Percentiles rank a stretch among this genome's conserved stretches.
Conservation (phyloP, 2,797 vertebrate genomes). For the Oophaga sylvatica region DNA sequence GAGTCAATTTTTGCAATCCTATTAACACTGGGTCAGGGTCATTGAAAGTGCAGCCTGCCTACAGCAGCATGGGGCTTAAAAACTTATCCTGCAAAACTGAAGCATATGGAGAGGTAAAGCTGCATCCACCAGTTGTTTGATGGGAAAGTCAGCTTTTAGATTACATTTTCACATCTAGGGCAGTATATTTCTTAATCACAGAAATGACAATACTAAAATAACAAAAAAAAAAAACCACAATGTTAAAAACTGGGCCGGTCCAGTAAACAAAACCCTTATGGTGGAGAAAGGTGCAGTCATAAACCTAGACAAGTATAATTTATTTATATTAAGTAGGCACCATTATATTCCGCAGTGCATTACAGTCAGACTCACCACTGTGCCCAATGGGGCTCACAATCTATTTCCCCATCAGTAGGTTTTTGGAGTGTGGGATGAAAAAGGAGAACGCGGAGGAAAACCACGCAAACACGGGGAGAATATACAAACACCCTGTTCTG, state of each 20-base stretch:
- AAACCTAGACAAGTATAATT: too few species aligned
- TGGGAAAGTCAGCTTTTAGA: not conserved
- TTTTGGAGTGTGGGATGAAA: too few species aligned
- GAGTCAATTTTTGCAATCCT: constrained; percentile 73
- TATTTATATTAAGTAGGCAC: too few species aligned
- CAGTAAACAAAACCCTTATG: not conserved
- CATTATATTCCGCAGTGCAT: too few species aligned
- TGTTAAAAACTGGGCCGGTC: not conserved
- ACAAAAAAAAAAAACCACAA: not conserved
- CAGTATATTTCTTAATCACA: not conserved
- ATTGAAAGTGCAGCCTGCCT: constrained; percentile 68
- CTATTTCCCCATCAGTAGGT: too few species aligned
- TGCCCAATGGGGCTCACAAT: too few species aligned
- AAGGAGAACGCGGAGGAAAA: too few species aligned
- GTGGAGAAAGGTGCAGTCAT: not conserved
- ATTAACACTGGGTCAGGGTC: constrained; percentile 72
- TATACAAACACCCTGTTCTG: too few species aligned
- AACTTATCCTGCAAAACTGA: constrained; percentile 7
- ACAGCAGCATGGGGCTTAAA: constrained; percentile 66
- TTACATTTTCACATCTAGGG: not conserved
- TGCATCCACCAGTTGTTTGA: not conserved
- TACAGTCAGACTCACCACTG: too few species aligned
- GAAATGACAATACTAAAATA: too few species aligned
- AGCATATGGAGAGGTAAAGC: not conserved
- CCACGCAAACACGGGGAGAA: too few species aligned